phyloP scores from a whole-genome alignment of 23 tunicate genomes.

The Trididemnum nubilum region DNA sequence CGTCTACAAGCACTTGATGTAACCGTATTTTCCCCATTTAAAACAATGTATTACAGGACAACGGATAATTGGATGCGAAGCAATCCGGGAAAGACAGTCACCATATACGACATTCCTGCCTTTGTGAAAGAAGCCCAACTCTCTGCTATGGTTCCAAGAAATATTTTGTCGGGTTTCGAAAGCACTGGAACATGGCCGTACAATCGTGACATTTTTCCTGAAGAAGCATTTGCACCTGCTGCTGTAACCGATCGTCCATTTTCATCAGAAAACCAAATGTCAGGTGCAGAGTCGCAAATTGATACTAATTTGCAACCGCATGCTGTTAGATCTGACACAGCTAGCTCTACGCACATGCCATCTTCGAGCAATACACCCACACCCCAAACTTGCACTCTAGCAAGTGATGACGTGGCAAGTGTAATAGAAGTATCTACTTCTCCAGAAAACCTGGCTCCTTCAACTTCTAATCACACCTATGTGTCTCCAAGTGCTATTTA shows the following conservation, averaged over 20 bases:
- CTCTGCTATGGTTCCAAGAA: constrained; percentile 16
- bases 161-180: constrained; percentile 11
- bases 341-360: neutral
- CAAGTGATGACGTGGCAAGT: neutral
- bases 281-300: no score
- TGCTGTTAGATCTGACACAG: neutral
- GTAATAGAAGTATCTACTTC: neutral
- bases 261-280: neutral
- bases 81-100: constrained; percentile 24
- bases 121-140: constrained; percentile 15
- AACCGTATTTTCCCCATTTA: neutral
- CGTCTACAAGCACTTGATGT: constrained; percentile 26
- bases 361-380: neutral
- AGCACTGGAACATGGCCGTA: constrained; percentile 16
- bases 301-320: no score
- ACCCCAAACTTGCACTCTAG: neutral
- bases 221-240: neutral
- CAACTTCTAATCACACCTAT: neutral
- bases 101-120: constrained; percentile 7
- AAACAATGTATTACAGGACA: neutral
- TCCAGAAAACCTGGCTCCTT: neutral
- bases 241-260: constrained; percentile 1
- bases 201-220: constrained; percentile 11
- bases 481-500: neutral
- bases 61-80: constrained; percentile 9